phyloP scores from a whole-genome alignment of 2,113 vertebrate species.

The rat (Rattus norvegicus) region GRCr8 NC_086033.1:91240001-91240500 shows the following conservation, averaged over 20 bases:
- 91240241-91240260: constrained; percentile 66
- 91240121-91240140: neutral
- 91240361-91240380: constrained; percentile 65
- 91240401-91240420: constrained; percentile 46
- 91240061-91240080: neutral
- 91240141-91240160: constrained; percentile 12
- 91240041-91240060: neutral
- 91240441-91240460: neutral
- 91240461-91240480: neutral
- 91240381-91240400: constrained; percentile 45
- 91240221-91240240: constrained; percentile 69
- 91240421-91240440: constrained; percentile 22
- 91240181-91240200: constrained; percentile 56
- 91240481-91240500: neutral
- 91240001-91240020: neutral
- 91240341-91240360: constrained; percentile 71
- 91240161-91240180: neutral
- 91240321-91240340: constrained; percentile 66
- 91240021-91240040: neutral
- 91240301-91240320: constrained; percentile 70
- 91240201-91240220: constrained; percentile 64
- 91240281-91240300: constrained; percentile 71
- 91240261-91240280: constrained; percentile 72
- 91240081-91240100: neutral
- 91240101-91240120: neutral